These are phyloP conservation scores for Meloidogyne chitwoodi DNA, from an alignment of 1,140 invertebrate genomes.

Conservation along the genomic window DNA sequence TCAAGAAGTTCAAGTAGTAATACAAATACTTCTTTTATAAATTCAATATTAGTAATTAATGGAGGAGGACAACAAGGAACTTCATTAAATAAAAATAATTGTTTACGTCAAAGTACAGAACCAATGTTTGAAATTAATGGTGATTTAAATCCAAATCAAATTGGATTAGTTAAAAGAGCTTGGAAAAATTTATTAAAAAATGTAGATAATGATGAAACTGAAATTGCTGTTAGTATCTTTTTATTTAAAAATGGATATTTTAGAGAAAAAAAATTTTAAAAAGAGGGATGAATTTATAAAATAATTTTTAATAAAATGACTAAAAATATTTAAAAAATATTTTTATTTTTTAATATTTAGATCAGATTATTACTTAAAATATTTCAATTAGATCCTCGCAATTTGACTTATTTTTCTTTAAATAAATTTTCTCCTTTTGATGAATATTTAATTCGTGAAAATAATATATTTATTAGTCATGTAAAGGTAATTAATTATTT, in stretches of 20 bases:
- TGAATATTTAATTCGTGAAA: slow-evolving; percentile 19
- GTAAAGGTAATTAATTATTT: slow-evolving; percentile 31
- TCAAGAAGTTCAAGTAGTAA: slow-evolving; percentile 19
- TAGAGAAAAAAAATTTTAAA: too few species aligned
- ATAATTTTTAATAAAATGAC: background rate
- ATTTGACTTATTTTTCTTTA: slow-evolving; percentile 29
- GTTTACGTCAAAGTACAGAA: slow-evolving; percentile 41
- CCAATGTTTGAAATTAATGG: slow-evolving; percentile 48
- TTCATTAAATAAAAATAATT: background rate
- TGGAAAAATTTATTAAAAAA: slow-evolving; percentile 47
- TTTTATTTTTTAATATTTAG: background rate
- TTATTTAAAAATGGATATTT: too few species aligned
- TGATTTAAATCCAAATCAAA: slow-evolving; percentile 46
- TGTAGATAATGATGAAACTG: slow-evolving; percentile 42
- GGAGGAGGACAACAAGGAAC: slow-evolving; percentile 27
- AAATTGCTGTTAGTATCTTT: slow-evolving; percentile 35
- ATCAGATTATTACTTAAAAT: slow-evolving; percentile 30
- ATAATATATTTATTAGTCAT: slow-evolving; percentile 37
- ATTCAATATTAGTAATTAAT: slow-evolving; percentile 12
- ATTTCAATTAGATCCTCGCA: slow-evolving; percentile 42
- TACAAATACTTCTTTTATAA: slow-evolving; percentile 12
- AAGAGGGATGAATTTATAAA: background rate
- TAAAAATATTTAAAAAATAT: background rate
- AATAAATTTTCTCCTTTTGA: slow-evolving; percentile 22
- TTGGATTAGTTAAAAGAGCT: slow-evolving; percentile 35